Base-by-base conservation (phyloP, 2,888 invertebrate genomes). In the Proisotoma minuta region DNA sequence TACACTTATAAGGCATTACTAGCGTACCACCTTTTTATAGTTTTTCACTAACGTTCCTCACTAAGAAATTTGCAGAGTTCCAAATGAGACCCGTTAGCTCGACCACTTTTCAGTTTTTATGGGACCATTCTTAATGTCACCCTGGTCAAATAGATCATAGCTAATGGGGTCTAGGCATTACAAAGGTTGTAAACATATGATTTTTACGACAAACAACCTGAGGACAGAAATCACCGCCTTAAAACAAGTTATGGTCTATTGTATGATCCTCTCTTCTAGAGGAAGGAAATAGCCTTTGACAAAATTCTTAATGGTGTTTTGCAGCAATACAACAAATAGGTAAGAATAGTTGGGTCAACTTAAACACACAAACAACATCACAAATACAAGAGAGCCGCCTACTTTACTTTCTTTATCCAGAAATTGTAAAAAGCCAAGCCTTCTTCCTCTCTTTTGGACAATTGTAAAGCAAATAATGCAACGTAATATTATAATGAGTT, bases 191-290 rank as follows among this genome's bases (percentile, higher is more conserved):
- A 54, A 54, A 54, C 54, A 39, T 22, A 3, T 22, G 39, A 29
- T 4, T 54, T 54, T 54, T 54, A 54, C 39, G 54, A 54, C 39
- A 54, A 54, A 29, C 54, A 54, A 39, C 27, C 52, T 52, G 27
- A 47, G 47, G 18, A 10, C 10, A 47, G 20, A 18, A n/a, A 47
- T 34, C 8, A 34, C 34, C 34, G 15, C 34, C 34, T 10, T 15
- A 15, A 34, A 34, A 8, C 8, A 34, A 34, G 34, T n/a, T n/a
- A n/a, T n/a, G n/a, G n/a, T n/a, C n/a, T n/a, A n/a, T n/a, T n/a
- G n/a, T n/a, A n/a, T n/a, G n/a, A n/a, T n/a, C n/a, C n/a, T n/a
- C n/a, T n/a, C n/a, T n/a, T n/a, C n/a, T n/a, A n/a, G n/a, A n/a
- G n/a, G n/a, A n/a, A n/a, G n/a, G n/a, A n/a, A n/a, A n/a, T n/a